Evolutionary conservation across 1,140 invertebrate genomes (phyloP), one percentile per base, ranked within the genome.

Genomic region (Drosophila eugracilis): DNA sequence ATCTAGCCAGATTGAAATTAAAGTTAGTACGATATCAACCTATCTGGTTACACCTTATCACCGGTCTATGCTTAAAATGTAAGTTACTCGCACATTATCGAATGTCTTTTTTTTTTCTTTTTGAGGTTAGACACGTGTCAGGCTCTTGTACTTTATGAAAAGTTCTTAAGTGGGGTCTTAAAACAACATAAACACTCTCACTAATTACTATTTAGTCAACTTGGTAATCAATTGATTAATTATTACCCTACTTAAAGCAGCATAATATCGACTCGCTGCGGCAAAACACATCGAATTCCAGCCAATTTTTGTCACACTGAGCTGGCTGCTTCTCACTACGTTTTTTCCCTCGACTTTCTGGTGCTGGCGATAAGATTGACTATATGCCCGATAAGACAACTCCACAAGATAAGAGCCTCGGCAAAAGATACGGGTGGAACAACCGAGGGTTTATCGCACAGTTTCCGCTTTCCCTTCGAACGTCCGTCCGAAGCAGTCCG

Each of bases 311-410:
- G 41, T 48, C 50, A 70, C 26, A 70, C 65, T 41, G 42, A 57
- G 50, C 55, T 48, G 30, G 15, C 24, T 48, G 57, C 26, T 70
- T 67, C 44, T 26, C 62, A 55, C 63, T 37, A 47, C 32, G 45
- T 70, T 44, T 70, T 45, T 15, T 41, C 41, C n/a, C n/a, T n/a
- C 55, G 17, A 44, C 32, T 70, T 53, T 66, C 26, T 30, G 34
- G 10, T 32, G 26, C 37, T 21, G 32, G 70, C 48, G 70, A 74
- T 74, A 74, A 74, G 69, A 74, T 74, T 74, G 28, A 48, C 69
- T 26, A 32, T 36, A 22, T 39, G 47, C 41, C 34, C 45, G 70
- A 73, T 73, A 73, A 73, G 70, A 73, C 26, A 62, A 62, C 54
- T 34, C 24, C 17, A 22, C 5, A 32, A 73, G 70, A 74, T 74